These are phyloP conservation scores for Stegana nigrithorax DNA, from an alignment of 2,888 invertebrate genomes.

Conservation along the genomic window DNA sequence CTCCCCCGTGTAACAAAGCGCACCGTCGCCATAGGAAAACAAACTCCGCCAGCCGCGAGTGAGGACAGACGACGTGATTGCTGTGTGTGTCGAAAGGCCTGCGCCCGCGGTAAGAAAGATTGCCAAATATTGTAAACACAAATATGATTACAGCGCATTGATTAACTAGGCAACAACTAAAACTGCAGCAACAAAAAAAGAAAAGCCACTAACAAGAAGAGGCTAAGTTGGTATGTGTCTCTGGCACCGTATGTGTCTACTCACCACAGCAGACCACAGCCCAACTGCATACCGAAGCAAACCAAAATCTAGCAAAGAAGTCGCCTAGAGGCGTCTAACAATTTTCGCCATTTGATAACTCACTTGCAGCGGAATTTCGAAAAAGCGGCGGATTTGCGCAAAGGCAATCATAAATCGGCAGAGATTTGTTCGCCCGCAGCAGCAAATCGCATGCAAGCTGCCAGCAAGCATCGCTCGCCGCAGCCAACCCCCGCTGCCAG, in stretches of 20 bases:
- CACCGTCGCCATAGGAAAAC: not conserved
- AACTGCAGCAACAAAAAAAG: too few relatives aligned
- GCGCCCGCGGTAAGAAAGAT: not conserved
- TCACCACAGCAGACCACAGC: too few relatives aligned
- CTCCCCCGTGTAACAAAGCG: not conserved
- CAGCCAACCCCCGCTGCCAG: too few relatives aligned
- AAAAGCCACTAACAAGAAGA: too few relatives aligned
- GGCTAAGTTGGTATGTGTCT: too few relatives aligned
- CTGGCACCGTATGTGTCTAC: too few relatives aligned
- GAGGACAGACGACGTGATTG: slow-evolving; percentile 1
- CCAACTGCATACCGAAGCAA: not conserved
- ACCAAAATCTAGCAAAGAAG: not conserved
- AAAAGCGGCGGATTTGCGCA: too few relatives aligned
- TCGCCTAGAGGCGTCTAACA: slow-evolving; percentile 24
- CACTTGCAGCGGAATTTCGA: slow-evolving; percentile 3
- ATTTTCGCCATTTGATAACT: slow-evolving; percentile 23
- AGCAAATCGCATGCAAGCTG: not conserved
- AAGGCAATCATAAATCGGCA: too few relatives aligned
- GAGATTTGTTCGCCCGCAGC: not conserved
- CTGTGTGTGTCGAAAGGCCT: not conserved
- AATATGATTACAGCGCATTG: slow-evolving; percentile 4
- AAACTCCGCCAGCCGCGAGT: not conserved
- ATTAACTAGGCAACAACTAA: too few relatives aligned
- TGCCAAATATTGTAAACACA: not conserved
- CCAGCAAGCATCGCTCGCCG: too few relatives aligned